Conservation (phyloP, 2,113 vertebrate species). For the Echinops telfairi region DNA sequence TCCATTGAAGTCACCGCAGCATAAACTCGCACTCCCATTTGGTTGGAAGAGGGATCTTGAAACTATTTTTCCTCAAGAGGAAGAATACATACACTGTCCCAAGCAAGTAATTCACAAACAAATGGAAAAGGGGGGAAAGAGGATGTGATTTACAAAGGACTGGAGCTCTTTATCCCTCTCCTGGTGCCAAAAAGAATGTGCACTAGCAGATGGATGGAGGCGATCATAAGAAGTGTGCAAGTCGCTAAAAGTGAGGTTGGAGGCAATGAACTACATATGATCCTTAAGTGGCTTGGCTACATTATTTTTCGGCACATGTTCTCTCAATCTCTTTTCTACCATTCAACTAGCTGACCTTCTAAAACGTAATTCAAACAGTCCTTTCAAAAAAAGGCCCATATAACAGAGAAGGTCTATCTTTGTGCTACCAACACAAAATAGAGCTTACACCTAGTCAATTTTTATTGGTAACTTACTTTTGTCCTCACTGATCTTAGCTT, state of each 20-base stretch:
- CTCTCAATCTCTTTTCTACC: neutral
- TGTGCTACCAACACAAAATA: neutral
- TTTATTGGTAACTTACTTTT: constrained; percentile 9
- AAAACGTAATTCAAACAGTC: neutral
- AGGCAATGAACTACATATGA: neutral
- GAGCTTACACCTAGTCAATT: neutral
- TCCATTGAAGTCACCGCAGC: too few species aligned
- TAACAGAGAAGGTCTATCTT: neutral
- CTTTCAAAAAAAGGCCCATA: neutral
- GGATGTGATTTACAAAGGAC: neutral
- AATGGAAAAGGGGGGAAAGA: neutral
- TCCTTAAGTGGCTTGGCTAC: neutral
- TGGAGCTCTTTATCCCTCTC: neutral
- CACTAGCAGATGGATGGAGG: neutral
- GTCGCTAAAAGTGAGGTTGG: neutral
- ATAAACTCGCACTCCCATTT: neutral
- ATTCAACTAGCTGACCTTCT: neutral
- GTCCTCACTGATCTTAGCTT: neutral
- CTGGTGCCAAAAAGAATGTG: neutral
- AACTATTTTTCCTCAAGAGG: neutral
- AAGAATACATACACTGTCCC: neutral
- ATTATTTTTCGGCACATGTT: neutral
- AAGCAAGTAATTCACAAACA: neutral
- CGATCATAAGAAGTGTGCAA: neutral
- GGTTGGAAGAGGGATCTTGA: neutral